These are phyloP conservation scores for Triplophysa bombifrons DNA, from an alignment of 2,797 vertebrate genomes.

Conservation along the genomic window DNA sequence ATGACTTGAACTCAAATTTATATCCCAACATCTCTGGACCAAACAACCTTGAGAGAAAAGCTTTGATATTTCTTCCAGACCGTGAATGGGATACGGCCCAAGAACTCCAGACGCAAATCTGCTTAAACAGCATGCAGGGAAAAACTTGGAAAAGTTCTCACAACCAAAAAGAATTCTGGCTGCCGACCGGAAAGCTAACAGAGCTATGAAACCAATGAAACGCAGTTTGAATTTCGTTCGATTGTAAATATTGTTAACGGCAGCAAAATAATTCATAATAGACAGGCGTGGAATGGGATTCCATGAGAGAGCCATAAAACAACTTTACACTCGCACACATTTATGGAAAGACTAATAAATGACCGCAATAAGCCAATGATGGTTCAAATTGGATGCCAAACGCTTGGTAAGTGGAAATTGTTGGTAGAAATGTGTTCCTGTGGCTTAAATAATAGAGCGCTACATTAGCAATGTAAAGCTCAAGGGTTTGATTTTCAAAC, in stretches of 20 bases:
- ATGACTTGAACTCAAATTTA: conserved; percentile 15
- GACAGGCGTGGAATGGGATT: not conserved
- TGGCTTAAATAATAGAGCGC: not conserved
- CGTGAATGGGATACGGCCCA: conserved; percentile 24
- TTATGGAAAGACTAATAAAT: conserved; percentile 1
- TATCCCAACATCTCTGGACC: conserved; percentile 32
- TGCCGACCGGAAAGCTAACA: conserved; percentile 32
- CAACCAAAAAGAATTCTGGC: conserved; percentile 23
- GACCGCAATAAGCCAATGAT: not conserved
- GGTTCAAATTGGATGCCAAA: not conserved
- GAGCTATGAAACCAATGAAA: conserved; percentile 33
- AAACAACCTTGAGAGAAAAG: conserved; percentile 27
- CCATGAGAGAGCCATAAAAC: conserved; percentile 10
- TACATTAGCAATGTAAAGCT: no score
- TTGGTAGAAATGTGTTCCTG: not conserved
- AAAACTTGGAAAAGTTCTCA: conserved; percentile 20
- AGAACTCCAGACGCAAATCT: conserved; percentile 51
- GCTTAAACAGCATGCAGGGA: conserved; percentile 31
- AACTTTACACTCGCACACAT: conserved; percentile 20
- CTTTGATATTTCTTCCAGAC: conserved; percentile 45
- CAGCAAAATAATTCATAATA: conserved; percentile 15
- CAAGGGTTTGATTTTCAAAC: no score
- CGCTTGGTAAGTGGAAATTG: conserved; percentile 1
- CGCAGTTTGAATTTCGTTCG: conserved; percentile 12
- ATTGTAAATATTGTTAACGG: conserved; percentile 22